Percentiles rank a stretch among this genome's conserved stretches.
phyloP scores from a whole-genome alignment of 2,888 invertebrate species.

The Lobophora halterata region DNA sequence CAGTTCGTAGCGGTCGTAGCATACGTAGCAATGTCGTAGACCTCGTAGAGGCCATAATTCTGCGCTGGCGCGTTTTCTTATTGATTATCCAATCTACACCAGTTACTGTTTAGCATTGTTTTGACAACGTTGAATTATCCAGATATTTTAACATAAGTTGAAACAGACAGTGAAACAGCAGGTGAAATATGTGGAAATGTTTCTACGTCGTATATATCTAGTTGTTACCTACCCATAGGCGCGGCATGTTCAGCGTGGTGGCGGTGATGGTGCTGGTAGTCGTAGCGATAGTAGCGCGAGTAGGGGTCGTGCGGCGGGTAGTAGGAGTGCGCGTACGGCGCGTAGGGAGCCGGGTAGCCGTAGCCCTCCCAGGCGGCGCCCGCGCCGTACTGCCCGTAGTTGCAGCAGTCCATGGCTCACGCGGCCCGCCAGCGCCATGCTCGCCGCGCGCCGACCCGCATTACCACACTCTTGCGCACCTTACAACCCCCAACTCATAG shows the following conservation, averaged over 20 bases:
- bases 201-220: too few relatives aligned
- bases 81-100: too few relatives aligned
- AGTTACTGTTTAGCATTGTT: too few relatives aligned
- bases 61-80: too few relatives aligned
- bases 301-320: conserved; percentile 71
- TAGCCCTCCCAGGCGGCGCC: conserved; percentile 51
- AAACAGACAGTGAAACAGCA: too few relatives aligned
- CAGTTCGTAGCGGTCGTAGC: conserved; percentile 7
- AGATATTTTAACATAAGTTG: too few relatives aligned
- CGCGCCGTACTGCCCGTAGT: conserved; percentile 75
- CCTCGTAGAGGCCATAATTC: neutral
- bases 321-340: conserved; percentile 52
- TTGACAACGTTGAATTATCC: too few relatives aligned
- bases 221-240: conserved; percentile 67
- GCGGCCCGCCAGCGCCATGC: conserved; percentile 57
- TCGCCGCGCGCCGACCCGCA: conserved; percentile 49
- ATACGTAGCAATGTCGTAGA: conserved; percentile 14
- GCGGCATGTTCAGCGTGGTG: conserved; percentile 69
- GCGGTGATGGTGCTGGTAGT: conserved; percentile 65
- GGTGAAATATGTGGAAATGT: neutral
- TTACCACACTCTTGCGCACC: conserved; percentile 39
- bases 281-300: conserved; percentile 72
- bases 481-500: conserved; percentile 29
- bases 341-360: conserved; percentile 53
- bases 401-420: conserved; percentile 77